These are phyloP conservation scores for Aphidoletes aphidimyza DNA, from an alignment of 2,888 invertebrate genomes.

Conservation along the genomic window DNA sequence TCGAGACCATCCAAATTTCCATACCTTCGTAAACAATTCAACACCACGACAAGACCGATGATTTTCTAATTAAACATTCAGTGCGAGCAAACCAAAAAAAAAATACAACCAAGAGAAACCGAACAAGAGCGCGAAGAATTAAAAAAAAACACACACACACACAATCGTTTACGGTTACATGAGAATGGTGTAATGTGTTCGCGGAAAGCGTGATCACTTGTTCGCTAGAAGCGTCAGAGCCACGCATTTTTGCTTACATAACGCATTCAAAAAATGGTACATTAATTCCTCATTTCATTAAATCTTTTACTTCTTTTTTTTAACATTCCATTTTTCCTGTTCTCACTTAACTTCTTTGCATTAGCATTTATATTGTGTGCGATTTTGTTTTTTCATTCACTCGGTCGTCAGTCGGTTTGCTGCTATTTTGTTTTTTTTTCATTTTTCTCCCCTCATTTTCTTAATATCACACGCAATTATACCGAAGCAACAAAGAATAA, in stretches of 20 bases:
- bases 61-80: constrained; percentile 51
- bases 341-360: constrained; percentile 17
- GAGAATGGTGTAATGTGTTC: not conserved
- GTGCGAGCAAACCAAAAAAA: not conserved
- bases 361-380: constrained; percentile 20
- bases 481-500: not conserved
- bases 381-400: not conserved
- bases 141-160: no score
- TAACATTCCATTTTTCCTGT: not conserved
- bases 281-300: constrained; percentile 51
- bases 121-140: no score
- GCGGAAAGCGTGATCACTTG: not conserved
- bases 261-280: constrained; percentile 30
- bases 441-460: not conserved
- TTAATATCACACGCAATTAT: not conserved
- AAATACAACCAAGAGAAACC: not conserved
- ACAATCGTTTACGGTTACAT: not conserved
- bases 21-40: constrained; percentile 46
- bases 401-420: no score
- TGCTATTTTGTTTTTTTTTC: not conserved
- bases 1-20: constrained; percentile 25
- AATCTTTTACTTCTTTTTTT: not conserved
- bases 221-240: not conserved
- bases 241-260: constrained; percentile 41
- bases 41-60: constrained; percentile 11